A percentile compares a stretch with the other conserved stretches of the same genome.
phyloP scores from a whole-genome alignment of 2,888 invertebrate genomes.

The Pimpla rufipes region DNA sequence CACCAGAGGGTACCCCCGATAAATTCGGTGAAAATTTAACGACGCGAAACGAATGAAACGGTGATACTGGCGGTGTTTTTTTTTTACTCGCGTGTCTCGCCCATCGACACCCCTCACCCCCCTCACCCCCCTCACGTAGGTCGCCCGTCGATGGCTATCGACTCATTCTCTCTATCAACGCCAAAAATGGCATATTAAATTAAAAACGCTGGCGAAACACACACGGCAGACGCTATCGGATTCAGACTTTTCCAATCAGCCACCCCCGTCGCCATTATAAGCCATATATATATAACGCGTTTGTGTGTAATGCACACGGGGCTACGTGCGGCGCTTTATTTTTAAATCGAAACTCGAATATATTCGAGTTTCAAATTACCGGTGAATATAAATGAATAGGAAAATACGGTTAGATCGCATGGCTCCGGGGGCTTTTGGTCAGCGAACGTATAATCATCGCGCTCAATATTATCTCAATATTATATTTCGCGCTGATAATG shows the following conservation, averaged over 20 bases:
- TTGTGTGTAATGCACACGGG: constrained; percentile 1
- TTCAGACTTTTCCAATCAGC: constrained; percentile 17
- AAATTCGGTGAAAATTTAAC: constrained; percentile 54
- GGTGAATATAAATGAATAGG: background rate
- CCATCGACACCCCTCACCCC: background rate
- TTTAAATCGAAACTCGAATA: background rate
- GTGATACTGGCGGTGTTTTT: constrained; percentile 35
- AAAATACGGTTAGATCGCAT: background rate
- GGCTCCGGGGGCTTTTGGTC: background rate
- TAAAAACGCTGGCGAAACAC: constrained; percentile 11
- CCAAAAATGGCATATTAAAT: constrained; percentile 20
- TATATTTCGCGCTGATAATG: background rate
- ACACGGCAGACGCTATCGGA: constrained; percentile 4
- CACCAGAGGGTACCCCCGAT: constrained; percentile 49
- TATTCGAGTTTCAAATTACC: constrained; percentile 9
- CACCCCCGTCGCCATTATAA: background rate
- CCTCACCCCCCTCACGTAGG: too few species aligned
- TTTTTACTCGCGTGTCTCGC: constrained; percentile 3
- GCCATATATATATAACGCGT: background rate
- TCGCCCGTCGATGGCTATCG: background rate
- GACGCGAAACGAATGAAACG: constrained; percentile 49
- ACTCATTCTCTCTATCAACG: constrained; percentile 6
- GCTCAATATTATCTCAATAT: background rate
- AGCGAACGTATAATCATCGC: background rate
- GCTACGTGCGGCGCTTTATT: background rate